Base-by-base conservation (phyloP, 2,797 vertebrate genomes). In the Dendrocincla tyrannina region DNA sequence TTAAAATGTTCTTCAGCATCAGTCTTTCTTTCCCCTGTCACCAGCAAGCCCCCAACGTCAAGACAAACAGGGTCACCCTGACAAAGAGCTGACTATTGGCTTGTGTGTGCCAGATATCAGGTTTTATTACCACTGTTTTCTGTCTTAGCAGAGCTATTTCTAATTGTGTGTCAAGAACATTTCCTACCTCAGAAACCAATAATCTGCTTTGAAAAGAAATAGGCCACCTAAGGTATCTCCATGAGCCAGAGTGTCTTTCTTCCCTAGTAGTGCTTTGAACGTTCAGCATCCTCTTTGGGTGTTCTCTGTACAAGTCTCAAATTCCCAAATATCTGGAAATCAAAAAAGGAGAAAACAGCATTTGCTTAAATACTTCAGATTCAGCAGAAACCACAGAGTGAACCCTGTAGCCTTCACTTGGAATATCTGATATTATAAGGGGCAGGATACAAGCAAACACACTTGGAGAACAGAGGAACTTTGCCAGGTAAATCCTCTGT, bases 21-120 rank as follows among this genome's bases (percentile, higher is more conserved):
- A 60, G 22, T 37, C 52, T 74, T 42, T 70, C 66, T 67, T 83
- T 64, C 33, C 17, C 8, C 17, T 67, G 9, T 53, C 68, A 75
- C 33, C 17, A 56, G 37, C 68, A 77, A 87, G 32, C 16, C 67
- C 59, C 53, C 62, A 85, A 18, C 25, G 67, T n/a, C 60, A 66
- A 81, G 85, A 72, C 63, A 89, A 86, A 44, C 25, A 87, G 72
- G 76, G 84, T 96, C 87, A 96, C 95, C 89, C 91, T 92, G 89
- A 91, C 46, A 91, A 93, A 94, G 9, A 96, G 82, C 85, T 96
- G 93, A 93, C 85, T 95, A 30, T 33, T 69, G 46, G 19, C 12
- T 74, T 93, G 27, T 39, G 28, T 62, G 68, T 92, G 91, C 89
- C 87, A 95, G 89, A 62, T 93, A 44, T 82, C 64, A 68, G 59